phyloP scores from a whole-genome alignment of 2,888 invertebrate species.

The Aromia moschata region DNA sequence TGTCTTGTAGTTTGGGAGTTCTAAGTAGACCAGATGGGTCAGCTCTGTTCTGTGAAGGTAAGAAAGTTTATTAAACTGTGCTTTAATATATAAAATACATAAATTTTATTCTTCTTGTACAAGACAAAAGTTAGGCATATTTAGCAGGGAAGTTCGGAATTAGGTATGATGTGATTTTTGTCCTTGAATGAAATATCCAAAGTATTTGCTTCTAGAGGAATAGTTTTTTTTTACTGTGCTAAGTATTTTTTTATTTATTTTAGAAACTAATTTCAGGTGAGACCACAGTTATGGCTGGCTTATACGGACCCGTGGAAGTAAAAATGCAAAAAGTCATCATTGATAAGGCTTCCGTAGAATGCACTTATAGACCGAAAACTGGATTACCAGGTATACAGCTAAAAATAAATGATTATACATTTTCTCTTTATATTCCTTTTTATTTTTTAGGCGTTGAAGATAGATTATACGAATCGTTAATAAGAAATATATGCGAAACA shows the following conservation, averaged over 20 bases:
- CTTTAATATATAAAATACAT: neutral
- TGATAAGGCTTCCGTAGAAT: slow-evolving; percentile 83
- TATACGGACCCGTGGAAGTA: slow-evolving; percentile 86
- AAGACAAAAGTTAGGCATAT: too few relatives aligned
- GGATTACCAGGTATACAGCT: slow-evolving; percentile 71
- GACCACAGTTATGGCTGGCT: slow-evolving; percentile 78
- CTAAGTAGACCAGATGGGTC: slow-evolving; percentile 82
- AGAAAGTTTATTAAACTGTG: slow-evolving; percentile 3
- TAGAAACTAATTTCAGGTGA: slow-evolving; percentile 81
- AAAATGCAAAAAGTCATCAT: slow-evolving; percentile 79
- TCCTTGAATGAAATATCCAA: too few relatives aligned
- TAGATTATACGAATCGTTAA: slow-evolving; percentile 77
- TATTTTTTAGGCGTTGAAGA: slow-evolving; percentile 69
- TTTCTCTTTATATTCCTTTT: slow-evolving; percentile 20
- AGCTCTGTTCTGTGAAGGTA: slow-evolving; percentile 81
- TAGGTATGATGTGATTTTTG: too few relatives aligned
- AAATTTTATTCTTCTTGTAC: too few relatives aligned
- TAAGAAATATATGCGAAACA: slow-evolving; percentile 80
- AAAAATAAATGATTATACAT: neutral
- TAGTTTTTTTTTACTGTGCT: too few relatives aligned
- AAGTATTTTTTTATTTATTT: too few relatives aligned
- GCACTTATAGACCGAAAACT: slow-evolving; percentile 78
- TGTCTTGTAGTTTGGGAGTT: slow-evolving; percentile 70
- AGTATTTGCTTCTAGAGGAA: too few relatives aligned
- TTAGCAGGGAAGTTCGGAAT: too few relatives aligned